Conservation (phyloP, 2,113 vertebrate species). For the Aptenodytes patagonicus region DNA sequence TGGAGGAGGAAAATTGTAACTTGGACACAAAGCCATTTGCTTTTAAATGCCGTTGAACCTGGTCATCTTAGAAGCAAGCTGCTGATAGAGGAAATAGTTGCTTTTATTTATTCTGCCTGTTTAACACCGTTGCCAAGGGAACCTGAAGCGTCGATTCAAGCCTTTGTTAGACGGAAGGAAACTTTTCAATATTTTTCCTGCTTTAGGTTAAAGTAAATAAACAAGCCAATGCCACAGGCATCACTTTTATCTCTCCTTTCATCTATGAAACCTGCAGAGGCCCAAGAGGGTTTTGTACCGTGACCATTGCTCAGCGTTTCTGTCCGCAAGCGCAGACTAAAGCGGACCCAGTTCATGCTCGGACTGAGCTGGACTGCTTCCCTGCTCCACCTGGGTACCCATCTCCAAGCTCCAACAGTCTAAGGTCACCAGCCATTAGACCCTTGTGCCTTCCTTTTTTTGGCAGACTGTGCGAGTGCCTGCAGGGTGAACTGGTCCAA, state of each 20-base stretch:
- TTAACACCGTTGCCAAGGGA: conserved; percentile 61
- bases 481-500: background rate
- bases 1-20: background rate
- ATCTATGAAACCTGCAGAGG: fast-evolving
- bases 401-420: background rate
- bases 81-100: background rate
- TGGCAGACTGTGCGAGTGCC: fast-evolving
- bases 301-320: background rate
- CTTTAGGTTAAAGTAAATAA: conserved; percentile 16
- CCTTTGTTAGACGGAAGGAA: conserved; percentile 42
- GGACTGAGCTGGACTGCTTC: too few relatives aligned
- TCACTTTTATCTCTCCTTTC: background rate
- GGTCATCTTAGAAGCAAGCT: background rate
- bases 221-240: background rate
- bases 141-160: conserved; percentile 38
- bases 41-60: background rate
- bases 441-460: background rate
- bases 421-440: background rate
- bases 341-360: background rate
- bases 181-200: conserved; percentile 12
- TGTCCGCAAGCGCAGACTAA: background rate
- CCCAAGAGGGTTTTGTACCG: fast-evolving
- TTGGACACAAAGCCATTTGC: background rate
- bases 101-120: conserved; percentile 34
- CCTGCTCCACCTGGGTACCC: background rate